These are phyloP conservation scores for Eleutherodactylus coqui DNA, from an alignment of 2,797 vertebrate genomes.

Conservation along the genomic window DNA sequence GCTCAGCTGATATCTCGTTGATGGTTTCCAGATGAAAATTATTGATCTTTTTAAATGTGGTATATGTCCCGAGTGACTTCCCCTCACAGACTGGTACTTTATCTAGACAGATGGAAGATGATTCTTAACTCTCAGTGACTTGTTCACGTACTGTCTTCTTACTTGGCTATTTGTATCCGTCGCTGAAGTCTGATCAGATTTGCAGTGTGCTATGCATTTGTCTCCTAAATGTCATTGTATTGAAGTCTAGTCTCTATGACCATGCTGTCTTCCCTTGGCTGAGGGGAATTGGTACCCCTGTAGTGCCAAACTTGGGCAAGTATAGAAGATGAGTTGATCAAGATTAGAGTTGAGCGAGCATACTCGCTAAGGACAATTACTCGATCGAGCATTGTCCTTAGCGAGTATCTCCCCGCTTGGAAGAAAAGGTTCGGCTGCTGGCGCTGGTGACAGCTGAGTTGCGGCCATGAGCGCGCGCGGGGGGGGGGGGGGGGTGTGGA, in stretches of 20 bases:
- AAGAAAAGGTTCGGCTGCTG: no score
- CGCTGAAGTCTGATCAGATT: constrained; percentile 1
- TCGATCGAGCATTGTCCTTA: no score
- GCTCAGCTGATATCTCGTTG: constrained; percentile 52
- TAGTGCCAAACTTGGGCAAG: no score
- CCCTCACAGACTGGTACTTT: constrained; percentile 35
- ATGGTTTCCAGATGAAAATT: constrained; percentile 57
- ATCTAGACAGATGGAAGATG: constrained; percentile 46
- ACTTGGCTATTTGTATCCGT: constrained; percentile 40
- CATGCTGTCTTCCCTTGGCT: not conserved
- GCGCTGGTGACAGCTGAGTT: no score
- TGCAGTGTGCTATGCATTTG: not conserved
- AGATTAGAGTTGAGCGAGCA: no score
- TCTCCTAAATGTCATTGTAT: not conserved
- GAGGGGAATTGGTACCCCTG: not conserved
- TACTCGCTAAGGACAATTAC: no score
- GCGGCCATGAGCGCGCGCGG: no score
- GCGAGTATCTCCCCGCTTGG: no score
- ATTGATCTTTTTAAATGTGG: constrained; percentile 59
- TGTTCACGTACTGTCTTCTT: constrained; percentile 35
- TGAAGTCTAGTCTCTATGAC: not conserved
- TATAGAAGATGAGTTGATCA: no score
- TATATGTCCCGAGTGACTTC: constrained; percentile 53
- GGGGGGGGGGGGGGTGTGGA: no score
- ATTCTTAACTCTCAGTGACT: constrained; percentile 19